Conservation (phyloP, 2,797 vertebrate genomes). For the Lepus townsendii region DNA sequence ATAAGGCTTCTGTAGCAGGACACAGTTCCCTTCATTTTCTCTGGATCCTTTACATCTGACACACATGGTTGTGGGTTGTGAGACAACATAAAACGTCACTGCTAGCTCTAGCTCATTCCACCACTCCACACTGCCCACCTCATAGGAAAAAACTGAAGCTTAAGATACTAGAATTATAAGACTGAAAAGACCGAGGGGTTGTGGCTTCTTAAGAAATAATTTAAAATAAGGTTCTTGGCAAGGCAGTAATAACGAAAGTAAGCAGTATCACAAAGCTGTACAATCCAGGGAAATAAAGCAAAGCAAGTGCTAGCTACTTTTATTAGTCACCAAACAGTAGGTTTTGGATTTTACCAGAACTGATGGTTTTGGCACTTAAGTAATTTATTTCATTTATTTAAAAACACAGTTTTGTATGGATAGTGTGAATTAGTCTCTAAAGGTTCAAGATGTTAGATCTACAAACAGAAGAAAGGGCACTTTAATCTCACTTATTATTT, state of each 20-base stretch:
- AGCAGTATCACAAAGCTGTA: neutral
- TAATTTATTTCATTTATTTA: conserved; percentile 59
- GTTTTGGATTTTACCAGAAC: conserved; percentile 19
- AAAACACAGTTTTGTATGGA: conserved; percentile 43
- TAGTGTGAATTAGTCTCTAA: conserved; percentile 39
- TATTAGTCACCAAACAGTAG: neutral
- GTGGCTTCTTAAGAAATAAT: neutral
- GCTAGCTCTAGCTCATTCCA: neutral
- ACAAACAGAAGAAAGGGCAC: conserved; percentile 47
- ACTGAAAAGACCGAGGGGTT: neutral
- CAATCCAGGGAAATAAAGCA: neutral
- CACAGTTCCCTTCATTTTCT: neutral
- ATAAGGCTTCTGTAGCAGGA: neutral
- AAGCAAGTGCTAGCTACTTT: neutral
- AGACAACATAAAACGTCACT: neutral
- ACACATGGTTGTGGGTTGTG: accelerated
- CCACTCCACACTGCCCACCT: neutral
- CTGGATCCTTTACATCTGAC: neutral
- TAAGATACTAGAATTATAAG: neutral
- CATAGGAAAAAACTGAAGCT: neutral
- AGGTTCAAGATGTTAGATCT: conserved; percentile 52
- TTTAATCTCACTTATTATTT: conserved; percentile 60
- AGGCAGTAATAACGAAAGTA: conserved; percentile 5
- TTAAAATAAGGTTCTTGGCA: conserved; percentile 8
- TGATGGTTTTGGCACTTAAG: neutral